Base-by-base conservation (phyloP, 2,888 invertebrate species). In the Serrognathus titanus region DNA sequence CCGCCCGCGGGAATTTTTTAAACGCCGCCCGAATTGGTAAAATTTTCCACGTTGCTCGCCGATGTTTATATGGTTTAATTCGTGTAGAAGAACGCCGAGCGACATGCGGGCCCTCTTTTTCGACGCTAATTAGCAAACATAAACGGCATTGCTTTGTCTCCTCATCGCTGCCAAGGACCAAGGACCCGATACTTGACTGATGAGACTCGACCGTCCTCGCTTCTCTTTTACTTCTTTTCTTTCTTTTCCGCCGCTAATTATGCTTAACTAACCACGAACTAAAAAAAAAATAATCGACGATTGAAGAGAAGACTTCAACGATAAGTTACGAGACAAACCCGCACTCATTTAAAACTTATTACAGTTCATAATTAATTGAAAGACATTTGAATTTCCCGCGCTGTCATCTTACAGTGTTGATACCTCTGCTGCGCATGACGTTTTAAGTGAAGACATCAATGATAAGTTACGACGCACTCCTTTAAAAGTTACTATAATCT, bases 81-180 rank as follows among this genome's bases (percentile, higher is more conserved):
- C 60, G 55, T 48, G 36, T 51, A 48, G 53, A 51, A 57, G 62
- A 59, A 63, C 59, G 63, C 57, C 48, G 60, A 69, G 73, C 70
- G 74, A 72, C 69, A 67, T 63, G 67, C 63, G 65, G 67, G 70
- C 71, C 70, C 69, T 70, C 71, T 73, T 74, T 74, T 74, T 70
- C 69, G 71, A 64, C 69, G 69, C 72, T 74, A 75, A 75, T 75
- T 75, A 75, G 70, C 73, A 72, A 74, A 72, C 73, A 73, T 74
- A 72, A 74, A 74, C 31, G 38, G 53, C 65, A 43, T 43, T 43
- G 43, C 20, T 43, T 9, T 11, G 39, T 31, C 24, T 31, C 24
- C 24, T 31, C 24, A 41, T 31, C 39, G 48, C n/a, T 38, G 37
- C n/a, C 12, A 13, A 37, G 43, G 8, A 16, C n/a, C 12, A 13